Percentiles rank a stretch among this genome's conserved stretches.
phyloP scores from a whole-genome alignment of 2,888 invertebrate species.

The Bursaphelenchus okinawaensis region DNA sequence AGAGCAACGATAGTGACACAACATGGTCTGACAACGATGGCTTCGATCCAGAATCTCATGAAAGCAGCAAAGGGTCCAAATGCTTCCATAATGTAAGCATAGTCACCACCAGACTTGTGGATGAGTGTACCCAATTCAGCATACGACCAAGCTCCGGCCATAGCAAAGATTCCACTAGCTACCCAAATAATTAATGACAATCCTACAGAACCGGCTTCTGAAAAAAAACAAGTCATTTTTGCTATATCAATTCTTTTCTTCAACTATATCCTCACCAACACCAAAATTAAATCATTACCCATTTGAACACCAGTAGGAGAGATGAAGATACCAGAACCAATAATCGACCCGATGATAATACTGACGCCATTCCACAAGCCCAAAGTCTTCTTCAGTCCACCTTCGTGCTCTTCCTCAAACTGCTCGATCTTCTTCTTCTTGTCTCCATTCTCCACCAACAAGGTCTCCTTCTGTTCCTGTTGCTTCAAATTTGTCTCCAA shows the following conservation, averaged over 20 bases:
- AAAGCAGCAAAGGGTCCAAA: conserved; percentile 77
- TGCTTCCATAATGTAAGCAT: conserved; percentile 97
- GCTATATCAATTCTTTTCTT: background rate
- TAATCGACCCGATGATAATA: conserved; percentile 56
- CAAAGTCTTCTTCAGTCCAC: conserved; percentile 39
- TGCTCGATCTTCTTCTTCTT: background rate
- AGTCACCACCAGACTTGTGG: conserved; percentile 79
- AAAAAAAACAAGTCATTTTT: background rate
- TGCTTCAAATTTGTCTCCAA: background rate
- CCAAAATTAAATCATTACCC: background rate
- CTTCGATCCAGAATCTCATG: conserved; percentile 76
- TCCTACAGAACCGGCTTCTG: conserved; percentile 14
- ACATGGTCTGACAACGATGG: conserved; percentile 81
- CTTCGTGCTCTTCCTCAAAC: conserved; percentile 1
- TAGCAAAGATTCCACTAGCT: conserved; percentile 76
- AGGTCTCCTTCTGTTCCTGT: background rate
- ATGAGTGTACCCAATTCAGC: conserved; percentile 83
- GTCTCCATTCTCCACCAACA: background rate
- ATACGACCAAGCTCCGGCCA: conserved; percentile 87
- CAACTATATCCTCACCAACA: background rate
- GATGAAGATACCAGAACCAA: conserved; percentile 55
- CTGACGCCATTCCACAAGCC: conserved; percentile 52
- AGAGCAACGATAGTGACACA: conserved; percentile 93
- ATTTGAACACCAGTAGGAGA: conserved; percentile 53
- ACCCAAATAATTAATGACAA: conserved; percentile 11